These are phyloP conservation scores for Embidobia sp. DNA, from an alignment of 2,888 invertebrate genomes.

Conservation along the genomic window DNA sequence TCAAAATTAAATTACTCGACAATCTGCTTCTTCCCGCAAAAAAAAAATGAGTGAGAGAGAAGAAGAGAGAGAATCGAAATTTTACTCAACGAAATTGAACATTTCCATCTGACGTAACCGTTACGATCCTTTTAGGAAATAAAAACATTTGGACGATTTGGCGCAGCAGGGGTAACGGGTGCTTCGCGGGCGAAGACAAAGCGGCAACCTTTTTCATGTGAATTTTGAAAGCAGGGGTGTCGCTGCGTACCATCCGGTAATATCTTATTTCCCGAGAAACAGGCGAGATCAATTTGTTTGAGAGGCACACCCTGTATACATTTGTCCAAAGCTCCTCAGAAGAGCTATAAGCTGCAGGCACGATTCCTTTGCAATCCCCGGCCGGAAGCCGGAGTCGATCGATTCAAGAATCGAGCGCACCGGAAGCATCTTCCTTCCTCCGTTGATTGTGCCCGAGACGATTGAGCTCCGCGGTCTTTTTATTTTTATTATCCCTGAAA, in stretches of 20 bases:
- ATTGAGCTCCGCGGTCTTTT: slow-evolving; percentile 51
- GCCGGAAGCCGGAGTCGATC: slow-evolving; percentile 67
- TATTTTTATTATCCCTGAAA: slow-evolving; percentile 57
- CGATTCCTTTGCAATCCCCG: slow-evolving; percentile 63
- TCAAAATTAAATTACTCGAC: too few species aligned
- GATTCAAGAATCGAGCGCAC: slow-evolving; percentile 66
- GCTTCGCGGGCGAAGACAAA: slow-evolving; percentile 13
- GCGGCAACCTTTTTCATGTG: slow-evolving; percentile 23
- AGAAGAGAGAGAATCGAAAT: neutral
- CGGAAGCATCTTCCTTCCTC: slow-evolving; percentile 64
- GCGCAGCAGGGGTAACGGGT: slow-evolving; percentile 5
- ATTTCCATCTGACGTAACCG: slow-evolving; percentile 8
- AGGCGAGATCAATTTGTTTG: slow-evolving; percentile 54
- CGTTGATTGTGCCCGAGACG: slow-evolving; percentile 64
- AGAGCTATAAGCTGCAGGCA: slow-evolving; percentile 43
- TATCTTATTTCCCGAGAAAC: slow-evolving; percentile 50
- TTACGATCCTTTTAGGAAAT: slow-evolving; percentile 21
- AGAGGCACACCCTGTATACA: slow-evolving; percentile 54
- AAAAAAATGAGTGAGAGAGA: too few species aligned
- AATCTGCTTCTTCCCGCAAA: too few species aligned
- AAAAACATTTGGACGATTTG: slow-evolving; percentile 1
- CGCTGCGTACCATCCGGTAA: slow-evolving; percentile 30
- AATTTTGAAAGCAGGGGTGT: slow-evolving; percentile 18
- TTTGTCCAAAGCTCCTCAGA: slow-evolving; percentile 55
- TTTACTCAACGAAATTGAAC: slow-evolving; percentile 34